Conservation (phyloP, 1,140 invertebrate genomes). For the Onthophagus taurus region DNA sequence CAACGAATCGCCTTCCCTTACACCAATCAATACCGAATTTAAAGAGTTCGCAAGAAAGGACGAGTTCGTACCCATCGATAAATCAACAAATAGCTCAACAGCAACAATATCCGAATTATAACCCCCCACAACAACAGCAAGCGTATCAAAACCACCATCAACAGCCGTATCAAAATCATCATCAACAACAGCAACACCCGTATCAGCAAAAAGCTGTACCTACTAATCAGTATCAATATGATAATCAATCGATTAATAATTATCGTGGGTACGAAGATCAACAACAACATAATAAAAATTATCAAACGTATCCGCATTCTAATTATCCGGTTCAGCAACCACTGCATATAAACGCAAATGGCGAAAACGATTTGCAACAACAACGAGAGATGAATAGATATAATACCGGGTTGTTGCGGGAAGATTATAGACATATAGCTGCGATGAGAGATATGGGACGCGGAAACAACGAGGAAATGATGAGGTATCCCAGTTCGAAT, state of each 20-base stretch:
- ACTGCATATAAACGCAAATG: slow-evolving; percentile 20
- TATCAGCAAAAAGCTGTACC: slow-evolving; percentile 2
- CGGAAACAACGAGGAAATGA: slow-evolving; percentile 33
- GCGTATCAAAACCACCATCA: slow-evolving; percentile 7
- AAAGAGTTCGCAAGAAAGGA: slow-evolving; percentile 31
- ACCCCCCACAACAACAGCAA: neutral
- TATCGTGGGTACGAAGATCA: slow-evolving; percentile 6
- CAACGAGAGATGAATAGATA: slow-evolving; percentile 11
- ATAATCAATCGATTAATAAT: slow-evolving; percentile 16
- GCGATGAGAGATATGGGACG: too few species aligned
- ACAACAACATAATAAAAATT: slow-evolving; percentile 15
- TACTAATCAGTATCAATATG: slow-evolving; percentile 18
- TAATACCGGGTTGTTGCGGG: slow-evolving; percentile 15
- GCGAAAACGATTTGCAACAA: slow-evolving; percentile 22
- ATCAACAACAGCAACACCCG: slow-evolving; percentile 12
- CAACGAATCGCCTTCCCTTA: slow-evolving; percentile 27
- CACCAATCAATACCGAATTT: slow-evolving; percentile 37
- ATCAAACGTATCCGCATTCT: slow-evolving; percentile 10
- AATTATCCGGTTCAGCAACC: slow-evolving; percentile 20
- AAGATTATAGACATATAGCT: slow-evolving; percentile 15
- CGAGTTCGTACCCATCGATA: slow-evolving; percentile 29
- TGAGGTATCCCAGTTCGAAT: slow-evolving; percentile 30
- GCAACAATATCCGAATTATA: too few species aligned
- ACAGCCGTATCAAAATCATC: slow-evolving; percentile 18
- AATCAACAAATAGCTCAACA: slow-evolving; percentile 16